Conservation (phyloP, 1,140 invertebrate genomes). For the Cherax quadricarinatus region DNA sequence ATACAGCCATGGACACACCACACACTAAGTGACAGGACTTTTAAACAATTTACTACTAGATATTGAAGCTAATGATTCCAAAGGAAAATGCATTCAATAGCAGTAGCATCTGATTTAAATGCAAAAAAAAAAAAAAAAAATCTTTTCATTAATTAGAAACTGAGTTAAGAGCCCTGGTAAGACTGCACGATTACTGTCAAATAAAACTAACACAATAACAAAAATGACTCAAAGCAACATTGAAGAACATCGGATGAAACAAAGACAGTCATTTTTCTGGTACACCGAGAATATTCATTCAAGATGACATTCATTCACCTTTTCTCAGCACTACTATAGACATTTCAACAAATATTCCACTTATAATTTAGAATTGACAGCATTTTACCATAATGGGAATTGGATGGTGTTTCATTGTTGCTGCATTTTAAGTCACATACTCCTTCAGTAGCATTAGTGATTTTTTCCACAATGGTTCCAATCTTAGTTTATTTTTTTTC, state of each 20-base stretch:
- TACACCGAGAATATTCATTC: background rate
- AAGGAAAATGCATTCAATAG: background rate
- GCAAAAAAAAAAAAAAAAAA: background rate
- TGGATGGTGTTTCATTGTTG: background rate
- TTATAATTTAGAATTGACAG: background rate
- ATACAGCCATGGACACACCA: background rate
- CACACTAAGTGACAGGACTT: background rate
- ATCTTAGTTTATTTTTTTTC: background rate
- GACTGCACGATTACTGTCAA: background rate
- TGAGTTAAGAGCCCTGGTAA: background rate
- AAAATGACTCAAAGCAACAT: background rate
- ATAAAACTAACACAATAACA: background rate
- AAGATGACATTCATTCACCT: background rate
- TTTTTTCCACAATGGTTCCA: background rate
- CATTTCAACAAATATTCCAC: background rate
- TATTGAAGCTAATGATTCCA: background rate
- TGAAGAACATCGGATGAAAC: background rate
- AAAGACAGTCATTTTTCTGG: background rate
- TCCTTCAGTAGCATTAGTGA: background rate
- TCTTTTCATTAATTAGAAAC: background rate
- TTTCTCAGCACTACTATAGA: background rate
- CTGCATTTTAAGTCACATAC: background rate
- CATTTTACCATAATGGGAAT: background rate
- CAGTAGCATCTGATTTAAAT: background rate
- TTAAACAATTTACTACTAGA: background rate